Conservation (phyloP, 2,888 invertebrate species). For the Cephus rjabovi region DNA sequence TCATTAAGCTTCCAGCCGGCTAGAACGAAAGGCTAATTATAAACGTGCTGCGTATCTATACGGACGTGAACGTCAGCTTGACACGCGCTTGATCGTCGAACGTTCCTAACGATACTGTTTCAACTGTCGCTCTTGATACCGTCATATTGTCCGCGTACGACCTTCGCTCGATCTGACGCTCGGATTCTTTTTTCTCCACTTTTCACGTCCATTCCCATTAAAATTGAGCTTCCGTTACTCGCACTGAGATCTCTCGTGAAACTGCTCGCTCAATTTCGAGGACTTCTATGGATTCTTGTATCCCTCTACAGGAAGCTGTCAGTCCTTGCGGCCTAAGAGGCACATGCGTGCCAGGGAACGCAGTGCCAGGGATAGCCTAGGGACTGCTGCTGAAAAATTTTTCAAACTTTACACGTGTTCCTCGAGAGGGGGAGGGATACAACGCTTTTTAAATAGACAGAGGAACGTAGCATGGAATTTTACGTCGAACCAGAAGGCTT, state of each 20-base stretch:
- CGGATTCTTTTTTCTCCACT: background rate
- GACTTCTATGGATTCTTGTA: background rate
- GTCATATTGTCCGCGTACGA: background rate
- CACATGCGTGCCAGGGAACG: background rate
- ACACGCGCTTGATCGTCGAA: background rate
- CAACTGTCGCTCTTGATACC: background rate
- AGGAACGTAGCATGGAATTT: background rate
- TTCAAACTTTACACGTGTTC: background rate
- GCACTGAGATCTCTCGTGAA: background rate
- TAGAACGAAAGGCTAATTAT: background rate
- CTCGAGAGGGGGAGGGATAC: background rate
- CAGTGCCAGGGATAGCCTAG: background rate
- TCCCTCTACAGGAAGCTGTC: background rate
- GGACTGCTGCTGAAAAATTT: background rate
- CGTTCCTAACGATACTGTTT: background rate
- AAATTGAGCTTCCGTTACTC: background rate
- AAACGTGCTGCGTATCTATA: background rate
- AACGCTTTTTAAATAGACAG: background rate
- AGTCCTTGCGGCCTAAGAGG: background rate
- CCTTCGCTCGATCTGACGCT: background rate
- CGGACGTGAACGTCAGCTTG: background rate
- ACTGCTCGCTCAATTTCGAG: background rate
- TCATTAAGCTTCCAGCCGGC: background rate
- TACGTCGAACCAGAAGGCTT: background rate
- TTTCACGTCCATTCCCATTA: background rate